Base-by-base conservation (phyloP, 2,797 vertebrate species). In the Ambastaia sidthimunki region DNA sequence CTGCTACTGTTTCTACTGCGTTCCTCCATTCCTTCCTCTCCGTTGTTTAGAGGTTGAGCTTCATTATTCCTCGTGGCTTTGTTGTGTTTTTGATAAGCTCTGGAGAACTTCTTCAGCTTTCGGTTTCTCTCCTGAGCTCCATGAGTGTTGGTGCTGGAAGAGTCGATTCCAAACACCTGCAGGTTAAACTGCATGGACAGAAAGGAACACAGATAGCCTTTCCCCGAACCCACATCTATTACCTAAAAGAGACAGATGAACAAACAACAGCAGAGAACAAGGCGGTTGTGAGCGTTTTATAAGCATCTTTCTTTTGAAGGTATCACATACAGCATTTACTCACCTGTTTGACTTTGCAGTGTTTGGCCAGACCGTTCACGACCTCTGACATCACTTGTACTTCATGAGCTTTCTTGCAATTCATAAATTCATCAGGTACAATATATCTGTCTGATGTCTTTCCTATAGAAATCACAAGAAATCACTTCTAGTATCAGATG, bases 391-490 rank as follows among this genome's bases (percentile, higher is more conserved):
- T 97, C 72, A 91, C 90, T 77, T 94, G 93, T 72, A 99, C 98
- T 92, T 99, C 98, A 84, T 99, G 98, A n/a, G 97, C 97, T 81
- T 99, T 99, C 89, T 99, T 99, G 65, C 87, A 92, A 89, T 95
- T 99, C 98, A 99, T 99, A 83, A 99, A 99, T 80, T 97, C 95
- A 82, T 95, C 93, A 0, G 92, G 88, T 87, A 93, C 94, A 66
- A 96, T 25, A 83, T 74, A 89, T 86, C 84, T 73, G 84, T 68
- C 92, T 95, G 71, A 76, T 75, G 86, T 13, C 66, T 31, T 77
- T 37, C 69, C 74, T 85, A 34, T 11, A 16, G 28, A n/a, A 15
- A 34, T 60, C 13, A 25, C n/a, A 4, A 60, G 23, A 60, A 59
- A 60, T 28, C 6, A 16, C 9, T 21, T 60, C 15, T 16, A 15